phyloP scores from a whole-genome alignment of 1,140 invertebrate genomes.

The Procambarus virginalis region DNA sequence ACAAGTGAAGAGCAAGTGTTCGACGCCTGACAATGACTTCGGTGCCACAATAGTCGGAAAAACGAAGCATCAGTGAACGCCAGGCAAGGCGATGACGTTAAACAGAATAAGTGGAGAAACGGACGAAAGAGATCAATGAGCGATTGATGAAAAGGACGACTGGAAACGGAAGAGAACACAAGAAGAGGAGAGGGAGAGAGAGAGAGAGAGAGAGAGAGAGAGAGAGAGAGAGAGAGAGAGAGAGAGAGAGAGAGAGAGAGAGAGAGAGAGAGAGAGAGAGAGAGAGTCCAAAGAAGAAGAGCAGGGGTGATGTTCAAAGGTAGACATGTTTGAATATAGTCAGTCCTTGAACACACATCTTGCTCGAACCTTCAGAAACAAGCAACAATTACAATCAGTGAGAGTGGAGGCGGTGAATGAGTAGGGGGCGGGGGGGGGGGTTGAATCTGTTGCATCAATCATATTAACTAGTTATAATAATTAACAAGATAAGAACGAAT shows the following conservation, averaged over 20 bases:
- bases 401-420: background rate
- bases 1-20: too few relatives aligned
- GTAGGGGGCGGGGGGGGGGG: background rate
- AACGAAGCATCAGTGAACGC: background rate
- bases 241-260: background rate
- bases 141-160: background rate
- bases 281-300: background rate
- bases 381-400: too few relatives aligned
- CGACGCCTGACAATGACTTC: too few relatives aligned
- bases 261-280: constrained; percentile 8
- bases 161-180: background rate
- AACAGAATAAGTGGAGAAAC: background rate
- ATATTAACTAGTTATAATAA: too few relatives aligned
- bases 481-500: too few relatives aligned
- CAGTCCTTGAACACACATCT: too few relatives aligned
- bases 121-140: background rate
- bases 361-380: too few relatives aligned
- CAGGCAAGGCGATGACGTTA: background rate
- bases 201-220: background rate
- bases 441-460: too few relatives aligned
- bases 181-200: background rate
- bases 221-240: constrained; percentile 3
- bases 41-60: too few relatives aligned
- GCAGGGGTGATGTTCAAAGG: background rate
- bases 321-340: background rate